These are phyloP conservation scores for Formica aserva DNA, from an alignment of 2,888 invertebrate species.

Conservation along the genomic window DNA sequence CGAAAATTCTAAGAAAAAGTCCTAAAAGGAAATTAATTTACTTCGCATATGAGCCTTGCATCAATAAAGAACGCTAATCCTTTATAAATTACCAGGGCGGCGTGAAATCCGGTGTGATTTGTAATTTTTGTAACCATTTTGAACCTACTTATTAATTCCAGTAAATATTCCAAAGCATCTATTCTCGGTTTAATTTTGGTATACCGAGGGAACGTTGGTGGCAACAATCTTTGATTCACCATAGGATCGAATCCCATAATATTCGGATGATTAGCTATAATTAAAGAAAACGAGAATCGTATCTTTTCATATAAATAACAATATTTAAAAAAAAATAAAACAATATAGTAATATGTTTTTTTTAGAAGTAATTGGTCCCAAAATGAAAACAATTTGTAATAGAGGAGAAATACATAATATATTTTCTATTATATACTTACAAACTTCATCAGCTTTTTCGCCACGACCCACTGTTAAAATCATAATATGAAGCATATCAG, in stretches of 20 bases:
- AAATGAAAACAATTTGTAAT: constrained; percentile 3
- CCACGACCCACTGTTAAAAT: constrained; percentile 92
- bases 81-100: constrained; percentile 89
- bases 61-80: not conserved
- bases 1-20: constrained; percentile 97
- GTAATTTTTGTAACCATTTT: constrained; percentile 94
- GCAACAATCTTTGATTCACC: constrained; percentile 97
- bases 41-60: constrained; percentile 49
- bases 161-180: constrained; percentile 93
- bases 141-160: constrained; percentile 93
- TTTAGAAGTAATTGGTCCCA: not conserved
- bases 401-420: not conserved
- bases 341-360: constrained; percentile 18
- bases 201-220: constrained; percentile 99
- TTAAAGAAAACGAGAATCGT: constrained; percentile 26
- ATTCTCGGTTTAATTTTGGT: constrained; percentile 94
- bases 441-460: constrained; percentile 89
- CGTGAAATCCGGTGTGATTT: constrained; percentile 92
- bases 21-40: constrained; percentile 87
- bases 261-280: constrained; percentile 90
- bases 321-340: constrained; percentile 25
- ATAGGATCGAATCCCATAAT: constrained; percentile 98
- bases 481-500: constrained; percentile 93
- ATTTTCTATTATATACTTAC: constrained; percentile 84
- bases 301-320: constrained; percentile 28